Conservation (phyloP, 2,797 vertebrate species). For the Adrianichthys oophorus region DNA sequence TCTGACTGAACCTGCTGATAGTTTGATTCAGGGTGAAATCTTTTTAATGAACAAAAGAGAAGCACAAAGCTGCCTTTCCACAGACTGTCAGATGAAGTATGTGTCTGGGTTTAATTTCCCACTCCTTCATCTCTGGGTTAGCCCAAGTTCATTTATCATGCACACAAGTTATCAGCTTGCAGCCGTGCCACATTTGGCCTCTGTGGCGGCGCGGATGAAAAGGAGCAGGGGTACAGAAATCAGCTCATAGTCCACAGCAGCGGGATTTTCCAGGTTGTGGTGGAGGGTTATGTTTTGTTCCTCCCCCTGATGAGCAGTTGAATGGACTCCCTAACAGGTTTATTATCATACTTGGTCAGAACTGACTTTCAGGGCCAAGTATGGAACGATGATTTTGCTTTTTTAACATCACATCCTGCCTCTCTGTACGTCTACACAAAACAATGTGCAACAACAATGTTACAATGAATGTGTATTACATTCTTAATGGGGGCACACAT, state of each 20-base stretch:
- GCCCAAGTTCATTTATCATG: slow-evolving; percentile 57
- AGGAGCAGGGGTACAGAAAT: slow-evolving; percentile 21
- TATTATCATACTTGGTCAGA: slow-evolving; percentile 17
- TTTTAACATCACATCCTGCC: not conserved
- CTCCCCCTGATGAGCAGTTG: slow-evolving; percentile 19
- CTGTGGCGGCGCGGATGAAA: slow-evolving; percentile 14
- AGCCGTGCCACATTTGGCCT: slow-evolving; percentile 35
- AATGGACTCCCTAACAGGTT: slow-evolving; percentile 16
- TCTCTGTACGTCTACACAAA: not conserved
- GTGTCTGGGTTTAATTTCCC: slow-evolving; percentile 29
- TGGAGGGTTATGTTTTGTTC: slow-evolving; percentile 33
- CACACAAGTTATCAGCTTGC: slow-evolving; percentile 31
- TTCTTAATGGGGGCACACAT: not conserved
- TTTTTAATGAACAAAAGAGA: slow-evolving; percentile 49
- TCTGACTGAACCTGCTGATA: slow-evolving; percentile 33
- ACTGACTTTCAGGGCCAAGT: slow-evolving; percentile 5
- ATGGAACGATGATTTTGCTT: not conserved
- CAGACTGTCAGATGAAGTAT: slow-evolving; percentile 45
- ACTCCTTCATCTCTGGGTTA: slow-evolving; percentile 31
- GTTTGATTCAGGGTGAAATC: slow-evolving; percentile 37
- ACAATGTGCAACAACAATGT: not conserved
- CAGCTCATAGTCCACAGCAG: slow-evolving; percentile 21
- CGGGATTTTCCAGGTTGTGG: slow-evolving; percentile 18
- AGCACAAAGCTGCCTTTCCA: slow-evolving; percentile 40
- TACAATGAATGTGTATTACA: too few relatives aligned